A percentile compares a stretch with the other conserved stretches of the same genome.
Evolutionary conservation across 2,113 vertebrate species (phyloP).

Genomic region (Helogale parvula): DNA sequence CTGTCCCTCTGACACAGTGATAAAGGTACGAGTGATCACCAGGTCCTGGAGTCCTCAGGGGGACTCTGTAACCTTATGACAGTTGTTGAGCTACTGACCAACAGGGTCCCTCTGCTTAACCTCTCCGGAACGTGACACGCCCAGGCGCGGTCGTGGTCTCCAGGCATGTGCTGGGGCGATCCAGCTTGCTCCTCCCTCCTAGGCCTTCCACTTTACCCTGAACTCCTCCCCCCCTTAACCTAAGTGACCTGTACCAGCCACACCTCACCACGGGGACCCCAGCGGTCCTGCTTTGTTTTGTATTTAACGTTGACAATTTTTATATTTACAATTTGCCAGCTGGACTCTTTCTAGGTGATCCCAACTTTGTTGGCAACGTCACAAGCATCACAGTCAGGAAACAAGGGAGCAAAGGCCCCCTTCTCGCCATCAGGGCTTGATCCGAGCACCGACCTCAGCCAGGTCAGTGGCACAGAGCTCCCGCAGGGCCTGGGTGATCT

Average conservation of each 20-base stretch:
- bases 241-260: no score
- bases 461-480: not conserved
- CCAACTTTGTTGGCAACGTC: not conserved
- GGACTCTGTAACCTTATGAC: not conserved
- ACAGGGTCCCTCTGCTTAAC: not conserved
- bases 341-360: not conserved
- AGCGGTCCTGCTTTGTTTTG: not conserved
- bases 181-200: not conserved
- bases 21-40: not conserved
- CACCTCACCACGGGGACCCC: not conserved
- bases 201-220: not conserved
- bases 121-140: not conserved
- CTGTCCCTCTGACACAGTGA: not conserved
- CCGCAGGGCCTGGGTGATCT: not conserved
- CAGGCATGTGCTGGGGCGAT: accelerated
- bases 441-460: not conserved
- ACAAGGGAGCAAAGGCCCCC: not conserved
- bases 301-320: not conserved
- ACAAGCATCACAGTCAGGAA: not conserved
- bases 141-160: not conserved
- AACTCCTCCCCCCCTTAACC: not conserved
- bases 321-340: not conserved
- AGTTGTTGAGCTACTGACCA: not conserved
- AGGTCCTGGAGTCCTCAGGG: not conserved
- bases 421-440: not conserved